phyloP scores from a whole-genome alignment of 2,797 vertebrate species.

The Gymnoscopelus microlampas region DNA sequence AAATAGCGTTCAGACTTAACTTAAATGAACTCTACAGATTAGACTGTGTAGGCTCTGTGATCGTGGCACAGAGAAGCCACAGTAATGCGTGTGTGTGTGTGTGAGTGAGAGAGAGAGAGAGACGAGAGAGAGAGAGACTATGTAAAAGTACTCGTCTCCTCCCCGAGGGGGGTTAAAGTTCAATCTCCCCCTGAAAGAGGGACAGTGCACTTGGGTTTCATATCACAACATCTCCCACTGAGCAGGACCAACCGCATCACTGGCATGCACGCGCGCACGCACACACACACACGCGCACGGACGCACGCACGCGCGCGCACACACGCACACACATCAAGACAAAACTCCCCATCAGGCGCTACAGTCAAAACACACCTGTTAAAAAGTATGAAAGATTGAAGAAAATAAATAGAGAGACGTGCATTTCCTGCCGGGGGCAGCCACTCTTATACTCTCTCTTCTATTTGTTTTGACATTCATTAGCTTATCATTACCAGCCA shows the following conservation, averaged over 20 bases:
- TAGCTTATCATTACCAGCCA: slow-evolving; percentile 68
- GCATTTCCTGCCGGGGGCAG: slow-evolving; percentile 70
- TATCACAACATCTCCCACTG: slow-evolving; percentile 55
- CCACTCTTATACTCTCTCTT: slow-evolving; percentile 50
- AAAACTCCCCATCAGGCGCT: slow-evolving; percentile 43
- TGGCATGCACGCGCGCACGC: slow-evolving; percentile 23
- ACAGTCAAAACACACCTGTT: slow-evolving; percentile 59
- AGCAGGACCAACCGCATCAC: slow-evolving; percentile 53
- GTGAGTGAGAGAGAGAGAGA: neutral
- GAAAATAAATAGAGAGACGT: slow-evolving; percentile 63
- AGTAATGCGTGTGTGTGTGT: too few species aligned
- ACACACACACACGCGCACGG: slow-evolving; percentile 7
- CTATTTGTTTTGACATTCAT: slow-evolving; percentile 76
- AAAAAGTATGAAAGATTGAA: slow-evolving; percentile 38
- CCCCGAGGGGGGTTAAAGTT: slow-evolving; percentile 15
- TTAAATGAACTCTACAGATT: too few species aligned
- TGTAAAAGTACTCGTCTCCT: slow-evolving; percentile 2
- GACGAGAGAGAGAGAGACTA: neutral
- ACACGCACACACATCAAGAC: neutral
- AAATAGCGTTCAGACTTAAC: too few species aligned
- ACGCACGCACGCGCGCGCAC: neutral
- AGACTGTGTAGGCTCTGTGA: too few species aligned
- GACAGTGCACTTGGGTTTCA: slow-evolving; percentile 55
- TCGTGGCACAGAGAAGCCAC: too few species aligned
- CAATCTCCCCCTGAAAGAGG: slow-evolving; percentile 23